These are phyloP conservation scores for Triplophysa yarkandensis DNA, from an alignment of 2,797 vertebrate species.

Conservation along the genomic window DNA sequence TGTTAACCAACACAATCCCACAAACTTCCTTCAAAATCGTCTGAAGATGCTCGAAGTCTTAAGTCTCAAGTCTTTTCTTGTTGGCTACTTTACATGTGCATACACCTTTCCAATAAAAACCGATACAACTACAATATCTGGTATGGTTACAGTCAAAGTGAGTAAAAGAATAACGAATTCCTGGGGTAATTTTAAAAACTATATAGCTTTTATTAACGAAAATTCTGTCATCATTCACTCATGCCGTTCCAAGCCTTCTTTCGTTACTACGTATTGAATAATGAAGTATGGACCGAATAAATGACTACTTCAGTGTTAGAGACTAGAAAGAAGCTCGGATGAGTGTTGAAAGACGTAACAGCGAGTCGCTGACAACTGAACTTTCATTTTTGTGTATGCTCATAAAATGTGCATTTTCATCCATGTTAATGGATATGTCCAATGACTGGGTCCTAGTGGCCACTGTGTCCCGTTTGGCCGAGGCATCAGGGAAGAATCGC, in stretches of 20 bases:
- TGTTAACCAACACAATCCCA: conserved; percentile 15
- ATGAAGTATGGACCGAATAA: neutral
- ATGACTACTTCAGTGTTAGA: neutral
- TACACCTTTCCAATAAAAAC: neutral
- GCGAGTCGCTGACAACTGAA: neutral
- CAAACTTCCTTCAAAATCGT: conserved; percentile 12
- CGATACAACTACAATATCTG: neutral
- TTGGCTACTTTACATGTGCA: too few relatives aligned
- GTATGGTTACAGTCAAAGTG: conserved; percentile 9
- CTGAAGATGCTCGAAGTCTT: neutral
- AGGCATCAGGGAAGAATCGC: conserved; percentile 83
- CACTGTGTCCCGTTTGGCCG: conserved; percentile 72
- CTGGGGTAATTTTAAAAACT: neutral
- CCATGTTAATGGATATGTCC: too few relatives aligned
- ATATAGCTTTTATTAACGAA: neutral
- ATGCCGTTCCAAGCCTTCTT: neutral
- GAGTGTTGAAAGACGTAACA: neutral
- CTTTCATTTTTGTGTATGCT: neutral
- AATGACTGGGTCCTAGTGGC: conserved; percentile 57
- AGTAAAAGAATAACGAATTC: too few relatives aligned
- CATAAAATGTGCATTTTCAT: too few relatives aligned
- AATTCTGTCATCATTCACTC: neutral
- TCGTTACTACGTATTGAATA: neutral
- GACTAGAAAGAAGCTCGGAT: neutral
- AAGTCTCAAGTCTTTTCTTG: neutral